phyloP scores from a whole-genome alignment of 2,113 vertebrate species.

The Centropristis striata region DNA sequence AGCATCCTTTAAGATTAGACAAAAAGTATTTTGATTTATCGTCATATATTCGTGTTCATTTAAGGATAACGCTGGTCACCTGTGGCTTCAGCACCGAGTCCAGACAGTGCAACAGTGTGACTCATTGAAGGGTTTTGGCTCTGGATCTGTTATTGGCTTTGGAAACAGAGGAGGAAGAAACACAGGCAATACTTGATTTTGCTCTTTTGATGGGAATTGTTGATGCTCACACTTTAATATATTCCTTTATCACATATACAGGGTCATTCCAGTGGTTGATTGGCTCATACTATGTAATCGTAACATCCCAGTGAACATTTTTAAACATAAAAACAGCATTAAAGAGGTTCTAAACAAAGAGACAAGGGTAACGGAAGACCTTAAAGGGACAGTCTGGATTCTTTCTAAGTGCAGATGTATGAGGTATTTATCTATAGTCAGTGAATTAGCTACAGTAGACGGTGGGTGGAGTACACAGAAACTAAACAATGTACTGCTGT shows the following conservation, averaged over 20 bases:
- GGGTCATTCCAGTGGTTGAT: no score
- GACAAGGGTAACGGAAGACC: background rate
- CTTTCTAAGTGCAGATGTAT: no score
- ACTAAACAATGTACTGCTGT: no score
- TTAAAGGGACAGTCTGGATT: no score
- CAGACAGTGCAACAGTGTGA: background rate
- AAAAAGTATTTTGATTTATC: background rate
- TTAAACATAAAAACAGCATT: no score
- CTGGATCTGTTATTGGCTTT: background rate
- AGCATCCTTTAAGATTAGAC: background rate
- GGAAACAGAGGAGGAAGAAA: background rate
- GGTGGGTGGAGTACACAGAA: no score
- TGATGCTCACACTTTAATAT: no score
- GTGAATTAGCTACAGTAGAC: no score
- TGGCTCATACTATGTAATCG: background rate
- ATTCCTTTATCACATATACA: no score
- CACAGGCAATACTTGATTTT: background rate
- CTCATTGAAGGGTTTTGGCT: constrained; percentile 11
- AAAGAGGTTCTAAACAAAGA: background rate
- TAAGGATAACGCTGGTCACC: background rate
- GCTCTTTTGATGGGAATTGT: background rate
- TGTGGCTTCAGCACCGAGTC: background rate
- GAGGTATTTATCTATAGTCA: no score
- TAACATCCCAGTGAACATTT: background rate
- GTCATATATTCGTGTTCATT: background rate